Evolutionary conservation across 2,888 invertebrate species (phyloP), one percentile per base, ranked within the genome.

Genomic region (Salticus scenicus): DNA sequence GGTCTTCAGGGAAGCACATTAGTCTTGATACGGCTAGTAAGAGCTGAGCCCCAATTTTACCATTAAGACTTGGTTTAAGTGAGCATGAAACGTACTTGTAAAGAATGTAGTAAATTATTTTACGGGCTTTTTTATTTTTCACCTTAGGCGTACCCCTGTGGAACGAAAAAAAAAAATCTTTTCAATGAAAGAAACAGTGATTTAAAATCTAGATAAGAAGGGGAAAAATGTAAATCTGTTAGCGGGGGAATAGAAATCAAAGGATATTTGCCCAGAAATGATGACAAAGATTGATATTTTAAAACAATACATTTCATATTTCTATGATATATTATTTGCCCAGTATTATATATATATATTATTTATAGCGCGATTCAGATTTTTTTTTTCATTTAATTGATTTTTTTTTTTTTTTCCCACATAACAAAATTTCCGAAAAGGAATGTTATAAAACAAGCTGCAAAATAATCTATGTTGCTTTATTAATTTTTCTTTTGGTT

Each of bases 61-160:
- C 74, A 85, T 85, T 85, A 79, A 79, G 74, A 74, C 33, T 66
- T 64, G 51, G 79, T 79, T 85, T 85, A 85, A 85, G 74, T 85
- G 84, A 79, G 84, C 79, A 79, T 85, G 84, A 74, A 85, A 85
- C 33, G 72, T 64, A 84, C 72, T 77, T 84, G 73, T 76, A 84
- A 77, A 51, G 42, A 77, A 66, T 77, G 66, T 67, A 69, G 77
- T 84, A 76, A 78, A 73, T 77, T 84, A 77, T 72, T 84, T 84
- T 73, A 57, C 82, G 75, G 70, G 64, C 70, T 76, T 76, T 71
- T 75, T 80, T 37, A 37, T 37, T 37, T 37, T 37, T 37, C 37
- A 37, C 5, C 57, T 57, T 7, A 57, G 31, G 37, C 51, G 71
- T 47, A 67, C 31, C 47, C 63, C 31, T 76, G 71, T 66, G 20